phyloP scores from a whole-genome alignment of 2,888 invertebrate genomes.

The Eupithecia tripunctaria region DNA sequence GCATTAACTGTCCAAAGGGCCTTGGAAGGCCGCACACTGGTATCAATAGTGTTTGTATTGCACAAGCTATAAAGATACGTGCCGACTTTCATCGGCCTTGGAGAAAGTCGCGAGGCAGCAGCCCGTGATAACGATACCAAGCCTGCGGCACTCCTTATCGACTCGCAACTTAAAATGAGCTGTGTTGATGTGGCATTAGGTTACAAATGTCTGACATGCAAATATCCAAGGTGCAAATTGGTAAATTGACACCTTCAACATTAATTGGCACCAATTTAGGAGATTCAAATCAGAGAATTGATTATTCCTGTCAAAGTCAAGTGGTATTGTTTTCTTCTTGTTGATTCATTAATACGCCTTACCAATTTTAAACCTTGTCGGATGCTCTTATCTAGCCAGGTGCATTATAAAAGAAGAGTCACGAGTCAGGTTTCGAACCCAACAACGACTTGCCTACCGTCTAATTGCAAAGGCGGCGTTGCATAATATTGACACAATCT shows the following conservation, averaged over 20 bases:
- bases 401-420: neutral
- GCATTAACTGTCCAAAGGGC: slow-evolving; percentile 29
- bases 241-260: neutral
- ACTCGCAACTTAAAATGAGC: slow-evolving; percentile 14
- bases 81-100: slow-evolving; percentile 76
- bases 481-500: slow-evolving; percentile 55
- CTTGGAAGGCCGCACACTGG: slow-evolving; percentile 46
- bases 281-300: neutral
- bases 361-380: neutral
- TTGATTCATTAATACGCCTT: neutral
- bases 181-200: slow-evolving; percentile 16
- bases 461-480: slow-evolving; percentile 49
- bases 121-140: slow-evolving; percentile 63
- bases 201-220: neutral
- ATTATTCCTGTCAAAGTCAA: neutral
- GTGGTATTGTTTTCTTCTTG: neutral
- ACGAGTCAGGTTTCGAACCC: neutral
- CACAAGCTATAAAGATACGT: slow-evolving; percentile 58
- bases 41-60: slow-evolving; percentile 61
- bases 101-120: slow-evolving; percentile 74
- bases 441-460: slow-evolving; percentile 35
- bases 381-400: neutral
- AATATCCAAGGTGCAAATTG: neutral
- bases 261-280: neutral
- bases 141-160: slow-evolving; percentile 36